Base-by-base conservation (phyloP, 1,140 invertebrate species). In the Drosophila asahinai region DNA sequence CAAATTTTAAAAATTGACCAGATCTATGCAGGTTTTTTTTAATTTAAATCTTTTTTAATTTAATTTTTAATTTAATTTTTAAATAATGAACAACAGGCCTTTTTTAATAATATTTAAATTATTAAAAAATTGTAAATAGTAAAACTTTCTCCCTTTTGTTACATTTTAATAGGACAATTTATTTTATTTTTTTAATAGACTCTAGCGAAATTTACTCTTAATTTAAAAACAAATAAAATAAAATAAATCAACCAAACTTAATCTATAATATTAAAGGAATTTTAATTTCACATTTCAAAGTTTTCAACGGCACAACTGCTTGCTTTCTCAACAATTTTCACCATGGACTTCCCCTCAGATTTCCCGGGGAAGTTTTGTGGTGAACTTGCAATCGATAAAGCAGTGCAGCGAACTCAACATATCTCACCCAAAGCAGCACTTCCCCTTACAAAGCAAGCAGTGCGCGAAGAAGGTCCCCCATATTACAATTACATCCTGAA, bases 381-480 rank as follows among this genome's bases (percentile, higher is more conserved):
- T 42, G 8, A 14, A 14, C 5, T 7, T 3, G 2, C 5, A 14
- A 8, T 67, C 45, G 73, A 30, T 15, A 73, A 82, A 51, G 80
- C 73, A 82, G 80, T 57, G 1, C 3, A 2, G 0, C 3, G 0
- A 40, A 33, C 15, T 7, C 8, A 38, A 36, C 14, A 47, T 5
- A 43, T 14, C 48, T 33, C 42, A 70, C 5, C 12, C 27, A 8
- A 40, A 12, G 7, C 9, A 49, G 5, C 15, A 11, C 14, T 71
- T 59, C 52, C 65, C 66, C 48, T 67, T 22, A 14, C 30, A 27
- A 2, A 42, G 40, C 33, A 62, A 77, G 55, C 57, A 70, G 55
- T 61, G 7, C 19, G 17, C 60, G 54, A 27, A 14, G 40, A 51
- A 12, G 1, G 9, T 15, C 15, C 52, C 43, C 48, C 48, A n/a